Percentiles rank a stretch among this genome's conserved stretches.
Conservation (phyloP, 2,888 invertebrate genomes). For the Dynastes grantii region DNA sequence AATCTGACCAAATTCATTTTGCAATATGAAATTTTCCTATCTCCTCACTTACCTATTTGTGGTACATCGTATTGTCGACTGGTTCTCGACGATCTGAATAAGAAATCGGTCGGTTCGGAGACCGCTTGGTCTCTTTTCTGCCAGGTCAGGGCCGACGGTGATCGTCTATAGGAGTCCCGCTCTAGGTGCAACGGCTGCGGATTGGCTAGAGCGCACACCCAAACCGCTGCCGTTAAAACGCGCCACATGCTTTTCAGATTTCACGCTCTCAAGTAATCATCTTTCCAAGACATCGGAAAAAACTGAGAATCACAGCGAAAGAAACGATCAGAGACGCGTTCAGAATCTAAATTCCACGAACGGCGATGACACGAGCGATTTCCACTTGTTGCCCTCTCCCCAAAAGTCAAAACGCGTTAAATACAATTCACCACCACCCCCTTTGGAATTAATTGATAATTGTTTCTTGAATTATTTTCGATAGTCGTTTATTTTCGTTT, state of each 20-base stretch:
- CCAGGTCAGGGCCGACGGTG: slow-evolving; percentile 58
- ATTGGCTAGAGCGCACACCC: slow-evolving; percentile 70
- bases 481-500: neutral
- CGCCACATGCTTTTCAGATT: slow-evolving; percentile 65
- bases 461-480: neutral
- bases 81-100: slow-evolving; percentile 84
- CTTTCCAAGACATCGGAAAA: slow-evolving; percentile 63
- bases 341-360: slow-evolving; percentile 4
- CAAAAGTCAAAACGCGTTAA: neutral
- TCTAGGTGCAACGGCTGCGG: slow-evolving; percentile 68
- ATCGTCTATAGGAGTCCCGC: slow-evolving; percentile 65
- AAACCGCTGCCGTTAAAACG: slow-evolving; percentile 66
- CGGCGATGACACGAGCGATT: slow-evolving; percentile 45
- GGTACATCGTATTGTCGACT: slow-evolving; percentile 88
- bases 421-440: neutral
- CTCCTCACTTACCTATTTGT: slow-evolving; percentile 80
- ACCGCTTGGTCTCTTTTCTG: slow-evolving; percentile 62
- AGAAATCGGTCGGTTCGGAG: slow-evolving; percentile 75
- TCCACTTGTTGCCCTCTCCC: slow-evolving; percentile 65
- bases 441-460: neutral
- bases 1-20: no score
- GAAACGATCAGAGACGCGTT: slow-evolving; percentile 41
- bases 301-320: neutral
- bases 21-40: neutral
- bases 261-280: slow-evolving; percentile 67